Percentiles rank a stretch among this genome's conserved stretches.
Conservation (phyloP, 2,888 invertebrate species). For the Acrobasis suavella region DNA sequence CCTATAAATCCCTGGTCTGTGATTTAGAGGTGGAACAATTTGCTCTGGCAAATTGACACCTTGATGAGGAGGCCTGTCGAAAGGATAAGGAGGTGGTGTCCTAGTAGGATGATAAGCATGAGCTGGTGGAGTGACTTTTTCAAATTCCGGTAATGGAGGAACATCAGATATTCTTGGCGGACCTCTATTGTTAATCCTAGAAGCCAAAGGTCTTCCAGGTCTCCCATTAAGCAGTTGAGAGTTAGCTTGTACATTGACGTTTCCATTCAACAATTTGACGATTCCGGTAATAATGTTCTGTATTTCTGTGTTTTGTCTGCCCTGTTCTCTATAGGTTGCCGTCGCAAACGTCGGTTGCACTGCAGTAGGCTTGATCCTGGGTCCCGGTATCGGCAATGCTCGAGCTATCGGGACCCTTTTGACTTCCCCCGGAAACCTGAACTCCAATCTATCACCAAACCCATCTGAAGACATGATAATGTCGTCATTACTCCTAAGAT, state of each 20-base stretch:
- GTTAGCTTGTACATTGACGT: slow-evolving; percentile 92
- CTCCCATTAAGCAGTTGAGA: slow-evolving; percentile 83
- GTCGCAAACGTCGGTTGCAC: slow-evolving; percentile 81
- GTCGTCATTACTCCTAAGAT: slow-evolving; percentile 60
- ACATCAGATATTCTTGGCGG: slow-evolving; percentile 93
- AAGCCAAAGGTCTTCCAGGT: slow-evolving; percentile 86
- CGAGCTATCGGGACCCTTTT: slow-evolving; percentile 88
- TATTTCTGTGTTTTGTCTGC: slow-evolving; percentile 84
- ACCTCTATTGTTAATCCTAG: slow-evolving; percentile 94
- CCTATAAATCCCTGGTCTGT: slow-evolving; percentile 83
- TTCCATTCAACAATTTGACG: slow-evolving; percentile 93
- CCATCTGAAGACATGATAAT: slow-evolving; percentile 64
- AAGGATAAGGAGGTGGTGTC: slow-evolving; percentile 87
- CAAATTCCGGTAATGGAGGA: slow-evolving; percentile 86
- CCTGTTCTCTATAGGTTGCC: slow-evolving; percentile 70
- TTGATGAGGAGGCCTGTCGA: slow-evolving; percentile 86
- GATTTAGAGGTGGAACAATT: slow-evolving; percentile 84
- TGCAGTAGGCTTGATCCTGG: slow-evolving; percentile 82
- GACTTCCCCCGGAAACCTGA: slow-evolving; percentile 88
- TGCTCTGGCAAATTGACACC: slow-evolving; percentile 89
- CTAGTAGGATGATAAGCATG: slow-evolving; percentile 73
- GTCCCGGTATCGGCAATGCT: slow-evolving; percentile 85
- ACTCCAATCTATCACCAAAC: slow-evolving; percentile 70
- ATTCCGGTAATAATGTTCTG: slow-evolving; percentile 95
- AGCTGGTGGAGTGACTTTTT: slow-evolving; percentile 76